Base-by-base conservation (phyloP, 2,797 vertebrate species). In the Sebastes nivosus region DNA sequence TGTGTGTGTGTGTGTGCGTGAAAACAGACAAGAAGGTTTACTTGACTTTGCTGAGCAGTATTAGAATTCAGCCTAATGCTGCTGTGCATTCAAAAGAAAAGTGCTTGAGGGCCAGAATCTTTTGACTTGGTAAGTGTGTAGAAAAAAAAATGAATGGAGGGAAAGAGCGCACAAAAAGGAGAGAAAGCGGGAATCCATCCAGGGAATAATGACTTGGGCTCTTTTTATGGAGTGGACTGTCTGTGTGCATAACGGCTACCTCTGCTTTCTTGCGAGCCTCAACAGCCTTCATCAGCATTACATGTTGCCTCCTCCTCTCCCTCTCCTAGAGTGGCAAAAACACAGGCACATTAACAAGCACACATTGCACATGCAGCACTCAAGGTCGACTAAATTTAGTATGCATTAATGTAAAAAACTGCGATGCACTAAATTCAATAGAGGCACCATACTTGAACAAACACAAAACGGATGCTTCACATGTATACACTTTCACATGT, bases 281-380 rank as follows among this genome's bases (percentile, higher is more conserved):
- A 93, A 99, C 97, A 61, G 99, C 99, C 96, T 99, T 99, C 97
- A 99, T 97, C 88, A 99, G 97, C 98, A 99, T 98, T 93, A 99
- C 96, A 79, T 99, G 98, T 87, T 99, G 99, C 87, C 98, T 96
- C 85, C 99, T 96, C 91, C 99, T 97, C 94, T 99, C 98, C 91
- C 98, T 96, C 90, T 99, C 99, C 99, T 99, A 96, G 87, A 93
- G 93, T 93, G 94, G 92, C 92, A 95, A 89, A 89, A 87, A 89
- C 86, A 92, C 46, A 85, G 75, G 79, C 86, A 91, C 82, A 88
- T 92, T 93, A 94, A 92, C 69, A 86, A 75, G 87, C 85, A 84
- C 67, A 83, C 77, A 34, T 8, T 59, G 67, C 14, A 80, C 84
- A 89, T 42, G 68, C 65, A 65, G 52, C 25, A 65, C 75, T 77